phyloP scores from a whole-genome alignment of 2,797 vertebrate genomes.

The Anisognathus igniventris region DNA sequence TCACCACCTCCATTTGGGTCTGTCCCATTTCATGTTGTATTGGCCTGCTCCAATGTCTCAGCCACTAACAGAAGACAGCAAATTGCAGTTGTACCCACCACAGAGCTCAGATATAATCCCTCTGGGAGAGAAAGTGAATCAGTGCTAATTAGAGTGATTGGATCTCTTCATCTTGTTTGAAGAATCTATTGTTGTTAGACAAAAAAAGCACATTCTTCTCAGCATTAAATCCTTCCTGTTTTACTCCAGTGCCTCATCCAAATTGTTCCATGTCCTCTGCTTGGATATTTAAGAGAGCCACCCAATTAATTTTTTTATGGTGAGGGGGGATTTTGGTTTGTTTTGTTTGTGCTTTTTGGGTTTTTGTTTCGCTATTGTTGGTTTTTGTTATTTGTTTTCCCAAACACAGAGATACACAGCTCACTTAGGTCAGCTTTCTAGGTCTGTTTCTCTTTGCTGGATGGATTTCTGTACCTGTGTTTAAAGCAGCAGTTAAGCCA shows the following conservation, averaged over 20 bases:
- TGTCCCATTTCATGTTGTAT: accelerated
- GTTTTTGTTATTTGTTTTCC: background rate
- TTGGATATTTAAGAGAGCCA: background rate
- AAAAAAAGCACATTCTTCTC: background rate
- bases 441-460: background rate
- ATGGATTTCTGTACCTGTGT: background rate
- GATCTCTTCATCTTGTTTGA: background rate
- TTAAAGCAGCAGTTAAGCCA: background rate
- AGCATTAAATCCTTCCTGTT: background rate
- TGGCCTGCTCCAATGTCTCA: background rate
- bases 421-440: background rate
- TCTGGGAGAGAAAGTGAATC: background rate
- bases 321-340: no score
- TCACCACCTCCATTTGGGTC: background rate
- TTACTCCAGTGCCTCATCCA: background rate
- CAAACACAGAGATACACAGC: background rate
- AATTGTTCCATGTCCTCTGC: background rate
- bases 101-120: background rate
- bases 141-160: background rate
- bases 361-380: background rate
- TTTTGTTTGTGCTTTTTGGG: background rate
- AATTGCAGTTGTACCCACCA: background rate
- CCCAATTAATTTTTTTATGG: background rate
- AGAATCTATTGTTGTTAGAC: background rate
- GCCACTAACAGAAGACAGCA: background rate